Evolutionary conservation across 2,113 vertebrate species (phyloP), one percentile per base, ranked within the genome.

Genomic region (Lipophrys pholis): DNA sequence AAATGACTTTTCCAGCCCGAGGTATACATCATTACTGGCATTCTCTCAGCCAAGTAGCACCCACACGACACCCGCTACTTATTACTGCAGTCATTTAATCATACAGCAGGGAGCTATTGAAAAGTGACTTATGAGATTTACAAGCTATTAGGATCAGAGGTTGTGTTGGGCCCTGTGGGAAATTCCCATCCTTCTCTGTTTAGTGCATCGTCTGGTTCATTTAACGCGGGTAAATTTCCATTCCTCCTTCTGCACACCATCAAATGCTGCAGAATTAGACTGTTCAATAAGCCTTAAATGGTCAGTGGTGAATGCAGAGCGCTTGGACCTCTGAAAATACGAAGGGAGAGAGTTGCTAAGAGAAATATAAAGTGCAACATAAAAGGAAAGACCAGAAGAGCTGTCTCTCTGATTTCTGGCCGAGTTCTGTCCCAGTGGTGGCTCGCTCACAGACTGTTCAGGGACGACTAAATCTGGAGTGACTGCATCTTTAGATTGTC

Each of bases 81-180:
- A 76, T 66, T 61, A 76, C 60, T 56, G 11, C 36, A 41, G 46
- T 59, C 58, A 61, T 83, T 84, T 63, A 71, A 79, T 79, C 60
- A 60, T 61, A 60, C 12, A 42, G 53, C 45, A 41, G 41, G 52
- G 36, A 73, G 56, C 69, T 73, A 67, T 5, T 64, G 45, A 64
- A 51, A 79, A 69, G 16, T 65, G 69, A 60, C 54, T 73, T 46
- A 14, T 76, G 57, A 53, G 69, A 78, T 68, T 73, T 81, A 78
- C 52, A 79, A 65, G 67, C 72, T 75, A 69, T 66, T 68, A 61
- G 35, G 56, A 76, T 70, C 46, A 74, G 53, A 73, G 69, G 52
- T 45, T 76, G 48, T 58, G 49, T 54, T 57, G 38, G 52, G 30
- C 49, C 68, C 57, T 11, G 55, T 16, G 54, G 71, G 67, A 78